Base-by-base conservation (phyloP, 2,113 vertebrate genomes). In the Toxotes jaculatrix region DNA sequence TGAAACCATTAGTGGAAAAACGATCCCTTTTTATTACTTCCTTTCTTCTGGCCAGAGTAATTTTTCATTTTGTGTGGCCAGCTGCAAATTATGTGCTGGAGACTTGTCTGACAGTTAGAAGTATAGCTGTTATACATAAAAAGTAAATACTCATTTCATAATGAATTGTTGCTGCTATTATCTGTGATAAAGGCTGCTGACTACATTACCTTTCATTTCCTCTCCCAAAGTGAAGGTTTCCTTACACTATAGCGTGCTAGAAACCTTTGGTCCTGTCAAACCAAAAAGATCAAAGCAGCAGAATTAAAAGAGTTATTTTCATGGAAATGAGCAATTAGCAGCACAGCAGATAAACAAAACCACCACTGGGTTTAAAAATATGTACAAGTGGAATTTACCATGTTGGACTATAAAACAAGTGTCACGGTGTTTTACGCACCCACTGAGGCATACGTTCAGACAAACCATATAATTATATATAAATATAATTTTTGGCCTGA, bases 1-100 rank as follows among this genome's bases (percentile, higher is more conserved):
- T 89, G 87, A 85, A 90, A 17, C 78, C 78, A 91, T 95, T 93
- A 88, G 73, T 74, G 66, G 71, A 75, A 91, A 90, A 90, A 86
- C 27, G 17, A 88, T 74, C 74, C 40, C 23, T 82, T 70, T 93
- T 89, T 87, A 91, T 89, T 56, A 86, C 89, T 91, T 90, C 84
- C 84, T 85, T 75, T 92, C 77, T 80, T 87, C 67, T 69, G 55
- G 80, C 87, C 77, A 71, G 77, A 91, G 84, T 80, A 49, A 86
- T 85, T 89, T 88, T 76, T 88, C 78, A 79, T 88, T 88, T 87
- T 60, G 77, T 88, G 79, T 84, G 82, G 82, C 84, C 73, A 88
- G 65, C 76, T 74, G 77, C 60, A 89, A 86, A 89, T 89, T 36
- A 82, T 57, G 53, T 86, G 77, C 49, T 59, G 38, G 51, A 83